phyloP scores from a whole-genome alignment of 1,140 invertebrate species.

The Oppia nitens region DNA sequence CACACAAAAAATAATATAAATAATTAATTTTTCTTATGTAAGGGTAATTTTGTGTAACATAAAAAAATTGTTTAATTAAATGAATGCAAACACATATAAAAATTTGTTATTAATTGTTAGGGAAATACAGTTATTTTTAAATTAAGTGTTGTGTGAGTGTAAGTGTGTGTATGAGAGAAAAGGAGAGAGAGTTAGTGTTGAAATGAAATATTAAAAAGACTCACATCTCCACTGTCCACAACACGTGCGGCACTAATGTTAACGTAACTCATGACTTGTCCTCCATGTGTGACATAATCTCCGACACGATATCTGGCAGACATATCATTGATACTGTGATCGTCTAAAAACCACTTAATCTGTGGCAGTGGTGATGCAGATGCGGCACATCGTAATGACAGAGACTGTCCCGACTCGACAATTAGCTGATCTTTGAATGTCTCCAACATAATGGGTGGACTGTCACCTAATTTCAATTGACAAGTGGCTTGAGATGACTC shows the following conservation, averaged over 20 bases:
- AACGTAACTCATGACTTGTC: conserved; percentile 82
- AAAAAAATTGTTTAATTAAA: too few species aligned
- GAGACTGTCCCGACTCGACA: conserved; percentile 55
- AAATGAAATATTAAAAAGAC: too few species aligned
- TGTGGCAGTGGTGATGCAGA: conserved; percentile 85
- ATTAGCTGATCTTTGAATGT: conserved; percentile 53
- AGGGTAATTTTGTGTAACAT: too few species aligned
- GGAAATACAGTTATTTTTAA: too few species aligned
- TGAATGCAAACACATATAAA: too few species aligned
- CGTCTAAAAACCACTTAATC: conserved; percentile 85
- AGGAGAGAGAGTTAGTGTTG: too few species aligned
- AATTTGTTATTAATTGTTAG: too few species aligned
- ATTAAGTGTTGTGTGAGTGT: too few species aligned
- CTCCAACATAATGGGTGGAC: conserved; percentile 56
- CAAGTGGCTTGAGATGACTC: conserved; percentile 27
- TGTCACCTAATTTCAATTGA: conserved; percentile 43
- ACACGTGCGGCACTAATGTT: conserved; percentile 47
- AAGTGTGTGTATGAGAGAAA: too few species aligned
- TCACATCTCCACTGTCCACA: conserved; percentile 6
- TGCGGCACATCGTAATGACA: conserved; percentile 54
- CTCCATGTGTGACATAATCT: conserved; percentile 73
- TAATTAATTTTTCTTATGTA: too few species aligned
- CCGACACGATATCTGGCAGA: conserved; percentile 37
- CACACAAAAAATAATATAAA: too few species aligned
- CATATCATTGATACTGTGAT: conserved; percentile 23